Evolutionary conservation across 2,113 vertebrate genomes (phyloP).

Genomic region (Spheniscus mendiculus): DNA sequence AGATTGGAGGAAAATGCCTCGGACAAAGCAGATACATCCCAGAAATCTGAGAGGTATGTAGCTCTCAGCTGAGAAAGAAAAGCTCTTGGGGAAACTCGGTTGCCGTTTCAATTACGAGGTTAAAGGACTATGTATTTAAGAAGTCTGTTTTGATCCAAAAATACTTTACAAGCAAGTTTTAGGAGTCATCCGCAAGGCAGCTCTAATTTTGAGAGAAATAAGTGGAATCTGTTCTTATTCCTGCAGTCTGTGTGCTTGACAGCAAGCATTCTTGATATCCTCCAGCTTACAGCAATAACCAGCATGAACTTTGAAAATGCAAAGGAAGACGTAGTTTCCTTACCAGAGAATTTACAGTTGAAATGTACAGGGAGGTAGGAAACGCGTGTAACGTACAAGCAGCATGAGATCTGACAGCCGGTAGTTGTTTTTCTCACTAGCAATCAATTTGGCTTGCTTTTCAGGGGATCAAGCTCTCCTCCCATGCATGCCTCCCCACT

Average conservation of each 20-base stretch:
- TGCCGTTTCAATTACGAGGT: neutral
- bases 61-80: neutral
- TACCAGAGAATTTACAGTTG: neutral
- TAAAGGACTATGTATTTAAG: neutral
- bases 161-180: neutral
- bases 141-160: neutral
- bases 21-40: slow-evolving; percentile 98
- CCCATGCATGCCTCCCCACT: neutral
- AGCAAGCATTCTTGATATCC: neutral
- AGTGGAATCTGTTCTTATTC: neutral
- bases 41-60: slow-evolving; percentile 94
- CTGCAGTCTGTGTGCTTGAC: neutral
- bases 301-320: neutral
- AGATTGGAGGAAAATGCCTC: slow-evolving; percentile 89
- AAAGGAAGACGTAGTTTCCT: neutral
- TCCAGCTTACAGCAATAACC: neutral
- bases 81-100: neutral
- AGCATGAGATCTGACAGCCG: neutral
- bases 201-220: neutral
- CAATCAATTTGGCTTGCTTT: neutral
- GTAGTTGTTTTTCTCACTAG: neutral
- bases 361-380: neutral
- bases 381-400: neutral
- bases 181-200: neutral
- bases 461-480: neutral